Conservation (phyloP, 2,888 invertebrate genomes). For the Orthosia gothica region DNA sequence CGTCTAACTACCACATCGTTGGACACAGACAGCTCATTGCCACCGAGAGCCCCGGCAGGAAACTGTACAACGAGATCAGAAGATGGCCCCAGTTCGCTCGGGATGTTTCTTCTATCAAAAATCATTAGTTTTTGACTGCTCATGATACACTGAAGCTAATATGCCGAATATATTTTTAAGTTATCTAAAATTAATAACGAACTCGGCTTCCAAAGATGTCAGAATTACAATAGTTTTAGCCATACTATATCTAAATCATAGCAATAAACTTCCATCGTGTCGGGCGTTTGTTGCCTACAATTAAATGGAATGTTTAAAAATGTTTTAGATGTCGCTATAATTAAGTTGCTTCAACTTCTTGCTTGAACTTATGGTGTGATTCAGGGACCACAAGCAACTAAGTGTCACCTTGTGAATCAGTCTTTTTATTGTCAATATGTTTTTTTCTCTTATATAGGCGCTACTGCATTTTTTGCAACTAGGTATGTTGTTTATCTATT, state of each 20-base stretch:
- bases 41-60: conserved; percentile 86
- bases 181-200: background rate
- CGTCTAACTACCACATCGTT: conserved; percentile 91
- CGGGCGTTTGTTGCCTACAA: too few relatives aligned
- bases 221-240: background rate
- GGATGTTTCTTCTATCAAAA: conserved; percentile 73
- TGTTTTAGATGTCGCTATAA: too few relatives aligned
- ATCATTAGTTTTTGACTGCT: background rate
- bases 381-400: too few relatives aligned
- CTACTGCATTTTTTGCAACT: background rate
- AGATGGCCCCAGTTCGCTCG: conserved; percentile 87
- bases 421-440: background rate
- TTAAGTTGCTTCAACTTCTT: too few relatives aligned
- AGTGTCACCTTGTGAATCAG: too few relatives aligned
- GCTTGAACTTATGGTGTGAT: too few relatives aligned
- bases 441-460: background rate
- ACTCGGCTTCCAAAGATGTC: background rate
- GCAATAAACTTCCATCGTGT: too few relatives aligned
- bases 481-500: background rate
- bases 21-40: conserved; percentile 91
- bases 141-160: background rate
- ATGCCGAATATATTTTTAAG: background rate
- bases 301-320: too few relatives aligned
- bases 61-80: conserved; percentile 85
- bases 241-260: too few relatives aligned